Evolutionary conservation across 2,113 vertebrate species (phyloP), one percentile per base, ranked within the genome.

Genomic region (Ceratotherium simum): DNA sequence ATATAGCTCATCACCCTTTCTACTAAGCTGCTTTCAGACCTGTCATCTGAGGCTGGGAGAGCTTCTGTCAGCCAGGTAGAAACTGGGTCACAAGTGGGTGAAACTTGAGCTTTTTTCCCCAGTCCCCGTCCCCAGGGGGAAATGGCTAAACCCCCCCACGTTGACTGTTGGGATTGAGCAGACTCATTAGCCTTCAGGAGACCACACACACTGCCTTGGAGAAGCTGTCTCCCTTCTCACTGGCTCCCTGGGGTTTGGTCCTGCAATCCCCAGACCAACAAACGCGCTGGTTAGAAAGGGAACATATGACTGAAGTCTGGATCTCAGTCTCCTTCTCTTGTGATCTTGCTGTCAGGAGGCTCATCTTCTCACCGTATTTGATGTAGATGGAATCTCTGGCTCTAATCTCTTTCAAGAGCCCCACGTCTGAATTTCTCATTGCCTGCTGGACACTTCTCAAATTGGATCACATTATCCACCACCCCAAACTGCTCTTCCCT

Each of bases 1-100:
- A 29, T 2, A 3, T 65, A 97, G 93, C 98, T 98, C 96, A 92
- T 91, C 93, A 91, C 86, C 92, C 87, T 36, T 96, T 96, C 97
- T 86, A 78, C 78, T 69, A 90, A 97, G 72, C 84, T 65, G 95
- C 97, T 96, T 82, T 97, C 92, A 96, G 90, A 85, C 70, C 95
- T 93, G 96, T 95, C 62, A 62, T 91, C 95, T 23, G 89, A 94
- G 83, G 96, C 89, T 75, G 73, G 60, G 98, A 97, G 96, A 51
- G 46, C 91, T 97, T 82, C 90, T 94, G 94, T 86, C 81, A 91
- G 97, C 97, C 92, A 84, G 78, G 81, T 62, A 95, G 95, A 98
- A 98, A 97, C 51, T 96, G 89, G 97, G 96, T 97, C 96, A 85
- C 46, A 51, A 46, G 95, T 64, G 12, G 82, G 93, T 92, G 94